A percentile compares a stretch with the other conserved stretches of the same genome.
phyloP scores from a whole-genome alignment of 23 tunicate genomes.

The Aplidium turbinatum region DNA sequence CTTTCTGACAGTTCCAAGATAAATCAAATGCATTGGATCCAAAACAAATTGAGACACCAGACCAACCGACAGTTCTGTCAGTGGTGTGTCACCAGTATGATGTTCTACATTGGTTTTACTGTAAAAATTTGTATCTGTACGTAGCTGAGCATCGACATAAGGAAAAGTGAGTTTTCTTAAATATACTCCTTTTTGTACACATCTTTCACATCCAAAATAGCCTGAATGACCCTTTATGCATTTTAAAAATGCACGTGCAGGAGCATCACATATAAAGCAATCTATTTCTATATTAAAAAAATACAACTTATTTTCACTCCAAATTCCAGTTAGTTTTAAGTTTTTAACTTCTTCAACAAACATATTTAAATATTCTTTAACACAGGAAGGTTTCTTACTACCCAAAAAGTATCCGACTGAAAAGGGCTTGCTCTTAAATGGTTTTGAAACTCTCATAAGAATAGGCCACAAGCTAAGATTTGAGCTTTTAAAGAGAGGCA shows the following conservation, averaged over 20 bases:
- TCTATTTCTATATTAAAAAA: conserved; percentile 5
- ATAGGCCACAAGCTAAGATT: conserved; percentile 49
- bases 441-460: conserved; percentile 10
- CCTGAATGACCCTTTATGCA: conserved; percentile 44
- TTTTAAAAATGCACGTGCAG: conserved; percentile 54
- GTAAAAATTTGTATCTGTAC: conserved; percentile 37
- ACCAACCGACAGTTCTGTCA: conserved; percentile 22
- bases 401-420: conserved; percentile 38
- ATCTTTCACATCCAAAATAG: conserved; percentile 45
- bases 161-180: conserved; percentile 39
- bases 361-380: conserved; percentile 31
- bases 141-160: not conserved
- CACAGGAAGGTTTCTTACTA: conserved; percentile 25
- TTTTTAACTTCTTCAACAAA: conserved; percentile 38
- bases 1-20: conserved; percentile 5
- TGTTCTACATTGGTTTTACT: conserved; percentile 34
- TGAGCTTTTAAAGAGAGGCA: conserved; percentile 46
- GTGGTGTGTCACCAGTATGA: conserved; percentile 18
- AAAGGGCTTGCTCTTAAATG: conserved; percentile 17
- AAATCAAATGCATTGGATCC: conserved; percentile 28
- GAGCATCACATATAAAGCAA: conserved; percentile 52
- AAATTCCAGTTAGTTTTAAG: conserved; percentile 13
- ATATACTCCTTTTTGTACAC: conserved; percentile 39
- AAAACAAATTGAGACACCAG: conserved; percentile 37
- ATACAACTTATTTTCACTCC: not conserved